These are phyloP conservation scores for Catonia carolina DNA, from an alignment of 2,888 invertebrate species.

Conservation along the genomic window DNA sequence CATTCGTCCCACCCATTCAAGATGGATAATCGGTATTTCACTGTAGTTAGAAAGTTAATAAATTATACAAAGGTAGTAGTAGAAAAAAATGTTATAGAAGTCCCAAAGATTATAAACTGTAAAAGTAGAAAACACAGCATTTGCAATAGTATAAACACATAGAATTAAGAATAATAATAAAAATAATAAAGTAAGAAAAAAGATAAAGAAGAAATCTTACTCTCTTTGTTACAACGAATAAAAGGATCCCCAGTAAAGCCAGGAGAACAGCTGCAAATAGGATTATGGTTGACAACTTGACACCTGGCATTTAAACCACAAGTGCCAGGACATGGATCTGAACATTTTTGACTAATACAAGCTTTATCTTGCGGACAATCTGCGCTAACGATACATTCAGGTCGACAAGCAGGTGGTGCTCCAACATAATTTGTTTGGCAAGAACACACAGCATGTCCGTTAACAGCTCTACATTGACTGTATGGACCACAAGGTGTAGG, in stretches of 20 bases:
- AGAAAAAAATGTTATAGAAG: too few relatives aligned
- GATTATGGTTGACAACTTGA: constrained; percentile 66
- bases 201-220: constrained; percentile 27
- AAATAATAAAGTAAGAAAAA: neutral
- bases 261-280: constrained; percentile 62
- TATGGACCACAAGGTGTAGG: constrained; percentile 76
- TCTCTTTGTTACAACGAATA: constrained; percentile 49
- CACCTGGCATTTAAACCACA: constrained; percentile 67
- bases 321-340: constrained; percentile 63
- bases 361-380: constrained; percentile 65
- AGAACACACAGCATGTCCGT: constrained; percentile 64
- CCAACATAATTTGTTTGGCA: constrained; percentile 63
- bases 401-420: constrained; percentile 65
- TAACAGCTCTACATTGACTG: constrained; percentile 56
- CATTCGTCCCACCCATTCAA: too few relatives aligned
- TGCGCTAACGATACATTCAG: constrained; percentile 69
- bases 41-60: too few relatives aligned
- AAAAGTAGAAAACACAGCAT: too few relatives aligned
- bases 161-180: neutral
- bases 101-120: too few relatives aligned
- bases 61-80: too few relatives aligned
- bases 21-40: too few relatives aligned
- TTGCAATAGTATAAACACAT: neutral
- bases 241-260: constrained; percentile 70
- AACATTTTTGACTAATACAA: constrained; percentile 68